phyloP scores from a whole-genome alignment of 2,888 invertebrate species.

The Drepanosiphum platanoidis region DNA sequence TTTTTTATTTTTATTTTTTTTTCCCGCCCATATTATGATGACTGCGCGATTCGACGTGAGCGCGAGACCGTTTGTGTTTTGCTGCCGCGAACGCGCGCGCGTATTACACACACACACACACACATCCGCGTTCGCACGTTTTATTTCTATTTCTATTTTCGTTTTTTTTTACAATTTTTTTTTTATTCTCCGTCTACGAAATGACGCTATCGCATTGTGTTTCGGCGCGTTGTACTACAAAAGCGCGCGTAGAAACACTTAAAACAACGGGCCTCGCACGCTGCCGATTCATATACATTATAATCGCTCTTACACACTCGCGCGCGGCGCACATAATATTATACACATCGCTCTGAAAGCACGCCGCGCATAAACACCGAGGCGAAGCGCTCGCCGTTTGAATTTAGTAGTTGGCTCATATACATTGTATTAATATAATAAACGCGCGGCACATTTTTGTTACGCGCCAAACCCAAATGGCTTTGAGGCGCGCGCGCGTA shows the following conservation, averaged over 20 bases:
- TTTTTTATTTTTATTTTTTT: not conserved
- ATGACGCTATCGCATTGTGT: not conserved
- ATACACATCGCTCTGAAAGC: not conserved
- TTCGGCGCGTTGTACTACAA: not conserved
- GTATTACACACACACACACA: no score
- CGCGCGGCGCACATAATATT: no score
- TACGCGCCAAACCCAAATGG: not conserved
- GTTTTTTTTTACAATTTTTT: not conserved
- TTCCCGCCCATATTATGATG: not conserved
- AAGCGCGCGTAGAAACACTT: not conserved
- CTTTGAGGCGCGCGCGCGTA: not conserved
- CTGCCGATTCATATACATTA: not conserved
- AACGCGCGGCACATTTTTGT: not conserved
- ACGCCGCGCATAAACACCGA: slow-evolving; percentile 11
- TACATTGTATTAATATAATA: slow-evolving; percentile 3
- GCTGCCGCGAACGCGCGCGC: no score
- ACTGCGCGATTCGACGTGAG: not conserved
- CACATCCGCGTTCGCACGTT: no score
- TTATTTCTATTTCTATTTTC: not conserved
- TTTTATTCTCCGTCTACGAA: no score
- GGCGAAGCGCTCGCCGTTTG: not conserved
- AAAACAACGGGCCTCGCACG: not conserved
- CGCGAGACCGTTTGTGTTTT: not conserved
- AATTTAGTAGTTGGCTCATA: slow-evolving; percentile 14
- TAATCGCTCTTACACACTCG: not conserved